These are phyloP conservation scores for Epiblema foenella DNA, from an alignment of 2,888 invertebrate species.

Conservation along the genomic window DNA sequence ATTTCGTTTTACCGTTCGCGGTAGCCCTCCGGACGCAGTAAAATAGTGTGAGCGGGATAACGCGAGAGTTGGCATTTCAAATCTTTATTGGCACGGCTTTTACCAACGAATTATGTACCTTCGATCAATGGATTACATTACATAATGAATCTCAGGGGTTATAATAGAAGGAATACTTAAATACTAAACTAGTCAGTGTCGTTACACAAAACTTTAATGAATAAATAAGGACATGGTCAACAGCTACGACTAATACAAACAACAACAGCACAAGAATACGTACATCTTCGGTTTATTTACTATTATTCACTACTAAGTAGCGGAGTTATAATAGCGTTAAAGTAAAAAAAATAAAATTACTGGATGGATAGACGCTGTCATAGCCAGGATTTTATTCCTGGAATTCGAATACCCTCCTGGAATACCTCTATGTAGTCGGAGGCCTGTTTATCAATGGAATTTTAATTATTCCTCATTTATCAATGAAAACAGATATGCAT, in stretches of 20 bases:
- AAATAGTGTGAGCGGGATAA: no score
- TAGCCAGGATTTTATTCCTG: no score
- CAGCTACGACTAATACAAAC: constrained; percentile 17
- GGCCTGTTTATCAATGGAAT: no score
- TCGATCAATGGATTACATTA: background rate
- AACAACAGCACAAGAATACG: constrained; percentile 16
- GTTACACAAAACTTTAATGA: constrained; percentile 11
- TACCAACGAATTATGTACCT: background rate
- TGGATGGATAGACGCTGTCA: no score
- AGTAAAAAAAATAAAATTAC: background rate
- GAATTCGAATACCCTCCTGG: background rate
- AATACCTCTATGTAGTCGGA: no score
- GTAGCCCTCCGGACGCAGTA: no score
- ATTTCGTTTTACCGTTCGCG: no score
- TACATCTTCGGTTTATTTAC: constrained; percentile 19
- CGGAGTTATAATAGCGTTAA: background rate
- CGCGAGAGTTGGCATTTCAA: no score
- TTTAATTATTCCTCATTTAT: no score
- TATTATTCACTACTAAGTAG: background rate
- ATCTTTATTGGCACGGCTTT: no score
- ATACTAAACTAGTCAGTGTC: background rate
- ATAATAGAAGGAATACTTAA: background rate
- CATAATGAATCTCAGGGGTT: background rate
- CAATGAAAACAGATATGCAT: no score
- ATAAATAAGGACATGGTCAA: constrained; percentile 13